These are phyloP conservation scores for Synanthedon vespiformis DNA, from an alignment of 2,888 invertebrate genomes.

Conservation along the genomic window DNA sequence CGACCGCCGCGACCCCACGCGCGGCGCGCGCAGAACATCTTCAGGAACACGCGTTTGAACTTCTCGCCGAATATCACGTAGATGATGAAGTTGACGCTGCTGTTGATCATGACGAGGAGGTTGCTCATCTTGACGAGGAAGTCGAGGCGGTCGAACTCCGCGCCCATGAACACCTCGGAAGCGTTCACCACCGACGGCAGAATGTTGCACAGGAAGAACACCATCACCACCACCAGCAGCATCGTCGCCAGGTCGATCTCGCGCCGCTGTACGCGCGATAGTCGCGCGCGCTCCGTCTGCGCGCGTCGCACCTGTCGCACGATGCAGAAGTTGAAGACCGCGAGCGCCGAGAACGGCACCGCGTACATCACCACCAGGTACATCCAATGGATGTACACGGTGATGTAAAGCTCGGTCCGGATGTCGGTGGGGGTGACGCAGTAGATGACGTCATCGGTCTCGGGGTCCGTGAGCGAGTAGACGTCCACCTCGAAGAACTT, in stretches of 20 bases:
- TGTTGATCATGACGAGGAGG: constrained; percentile 95
- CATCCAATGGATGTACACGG: constrained; percentile 93
- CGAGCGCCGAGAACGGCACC: constrained; percentile 89
- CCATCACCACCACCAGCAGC: constrained; percentile 93
- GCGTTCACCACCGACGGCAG: constrained; percentile 88
- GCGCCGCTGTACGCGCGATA: constrained; percentile 89
- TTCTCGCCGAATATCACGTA: constrained; percentile 98
- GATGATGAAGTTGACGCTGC: constrained; percentile 97
- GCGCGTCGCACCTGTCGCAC: constrained; percentile 91
- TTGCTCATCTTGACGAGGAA: constrained; percentile 87
- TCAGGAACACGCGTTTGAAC: constrained; percentile 88
- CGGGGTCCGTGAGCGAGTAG: constrained; percentile 47
- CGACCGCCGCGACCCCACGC: constrained; percentile 59
- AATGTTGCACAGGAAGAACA: constrained; percentile 94
- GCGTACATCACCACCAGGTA: constrained; percentile 95
- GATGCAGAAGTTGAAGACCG: constrained; percentile 91
- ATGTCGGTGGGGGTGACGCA: constrained; percentile 80
- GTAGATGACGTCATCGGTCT: constrained; percentile 73
- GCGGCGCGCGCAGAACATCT: constrained; percentile 79
- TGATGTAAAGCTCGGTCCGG: constrained; percentile 79
- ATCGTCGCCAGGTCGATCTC: constrained; percentile 96
- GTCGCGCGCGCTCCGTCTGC: constrained; percentile 87
- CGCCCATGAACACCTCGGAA: constrained; percentile 79
- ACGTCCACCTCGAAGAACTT: constrained; percentile 79
- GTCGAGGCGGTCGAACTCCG: constrained; percentile 58